Base-by-base conservation (phyloP, 2,113 vertebrate species). In the Rhadina sibilatrix region DNA sequence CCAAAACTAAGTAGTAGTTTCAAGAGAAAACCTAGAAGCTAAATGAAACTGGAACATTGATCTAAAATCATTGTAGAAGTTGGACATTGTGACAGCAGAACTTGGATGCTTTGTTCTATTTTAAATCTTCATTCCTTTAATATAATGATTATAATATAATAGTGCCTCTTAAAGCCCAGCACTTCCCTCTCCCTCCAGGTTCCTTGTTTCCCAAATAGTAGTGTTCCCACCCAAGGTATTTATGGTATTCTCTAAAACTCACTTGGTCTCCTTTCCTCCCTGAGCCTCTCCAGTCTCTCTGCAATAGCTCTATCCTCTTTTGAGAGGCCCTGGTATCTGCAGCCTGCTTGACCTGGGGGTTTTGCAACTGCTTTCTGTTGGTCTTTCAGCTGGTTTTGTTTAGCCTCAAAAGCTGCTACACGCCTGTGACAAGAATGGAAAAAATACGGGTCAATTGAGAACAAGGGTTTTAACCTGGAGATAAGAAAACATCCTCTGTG, bases 221-320 rank as follows among this genome's bases (percentile, higher is more conserved):
- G 27, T n/a, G 12, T 23, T 84, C 38, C 60, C 42, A 59, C 18
- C 8, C 44, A 54, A 70, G 10, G 21, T 61, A 54, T 28, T 52
- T 30, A 42, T 1, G 0, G 40, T 54, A 49, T 38, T 60, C 15
- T 65, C 16, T 78, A 50, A 77, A 63, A 97, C 98, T 98, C 96
- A 99, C 99, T 99, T 12, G 98, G 98, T 69, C 95, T 98, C 9
- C 98, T 98, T 95, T 99, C 99, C 59, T 98, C 98, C 86, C 98
- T 99, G 83, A 99, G 98, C 90, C 97, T 99, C 84, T 98, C 98
- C 80, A 99, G 98, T 94, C 99, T 98, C 91, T 99, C 98, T 88
- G 98, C 98, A 70, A 99, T 99, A 81, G 98, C 97, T 93, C 97
- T 98, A 80, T 99, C 99, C 92, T 99, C 98, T 89, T 98, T 98